Conservation (phyloP, 2,888 invertebrate species). For the Pyrrhosoma nymphula region DNA sequence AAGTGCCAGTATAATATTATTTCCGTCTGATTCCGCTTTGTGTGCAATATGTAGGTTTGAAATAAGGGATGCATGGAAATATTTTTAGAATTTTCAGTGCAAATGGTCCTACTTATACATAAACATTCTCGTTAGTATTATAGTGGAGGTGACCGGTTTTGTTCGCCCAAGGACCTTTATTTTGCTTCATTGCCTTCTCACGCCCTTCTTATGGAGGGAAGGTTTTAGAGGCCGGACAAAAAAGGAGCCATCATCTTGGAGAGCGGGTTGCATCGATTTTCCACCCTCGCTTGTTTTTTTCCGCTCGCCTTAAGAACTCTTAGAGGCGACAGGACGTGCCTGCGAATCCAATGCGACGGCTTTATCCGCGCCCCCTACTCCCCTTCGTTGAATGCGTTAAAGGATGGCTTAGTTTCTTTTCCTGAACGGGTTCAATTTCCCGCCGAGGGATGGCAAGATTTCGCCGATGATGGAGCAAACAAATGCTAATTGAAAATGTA, state of each 20-base stretch:
- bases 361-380: not conserved
- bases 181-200: no score
- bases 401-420: not conserved
- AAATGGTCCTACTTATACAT: no score
- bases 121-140: no score
- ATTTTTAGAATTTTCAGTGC: no score
- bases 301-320: not conserved
- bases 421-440: not conserved
- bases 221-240: not conserved
- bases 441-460: not conserved
- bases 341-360: not conserved
- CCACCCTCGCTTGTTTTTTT: not conserved
- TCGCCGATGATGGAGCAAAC: not conserved
- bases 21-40: no score
- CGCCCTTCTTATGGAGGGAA: not conserved
- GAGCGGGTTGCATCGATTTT: conserved; percentile 15
- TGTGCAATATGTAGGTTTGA: no score
- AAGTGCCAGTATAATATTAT: no score
- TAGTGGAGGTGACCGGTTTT: no score
- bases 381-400: not conserved
- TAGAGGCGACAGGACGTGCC: not conserved
- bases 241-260: not conserved
- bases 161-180: no score
- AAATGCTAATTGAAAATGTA: not conserved
- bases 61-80: no score